Conservation (phyloP, 2,888 invertebrate species). For the Pegoplata infirma region DNA sequence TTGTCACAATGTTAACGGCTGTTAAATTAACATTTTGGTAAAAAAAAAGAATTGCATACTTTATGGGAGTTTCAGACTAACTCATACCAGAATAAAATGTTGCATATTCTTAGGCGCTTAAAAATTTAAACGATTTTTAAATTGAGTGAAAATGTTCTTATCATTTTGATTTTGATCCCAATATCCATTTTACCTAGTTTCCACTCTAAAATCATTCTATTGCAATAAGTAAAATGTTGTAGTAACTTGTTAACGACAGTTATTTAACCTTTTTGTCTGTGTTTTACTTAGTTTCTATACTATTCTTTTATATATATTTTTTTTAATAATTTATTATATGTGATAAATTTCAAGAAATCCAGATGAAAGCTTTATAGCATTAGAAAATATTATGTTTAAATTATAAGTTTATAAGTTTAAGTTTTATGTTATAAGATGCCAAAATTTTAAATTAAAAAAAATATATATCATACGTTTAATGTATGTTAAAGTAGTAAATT, state of each 20-base stretch:
- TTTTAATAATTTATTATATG: not conserved
- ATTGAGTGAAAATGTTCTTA: no score
- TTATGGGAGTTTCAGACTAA: no score
- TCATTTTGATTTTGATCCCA: no score
- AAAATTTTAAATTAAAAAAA: not conserved
- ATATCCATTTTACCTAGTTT: not conserved
- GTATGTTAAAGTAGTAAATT: no score
- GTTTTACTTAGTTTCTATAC: not conserved
- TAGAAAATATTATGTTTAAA: not conserved
- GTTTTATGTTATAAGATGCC: not conserved
- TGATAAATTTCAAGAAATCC: not conserved
- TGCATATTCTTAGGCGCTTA: no score
- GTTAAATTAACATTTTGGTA: no score
- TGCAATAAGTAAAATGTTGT: not conserved
- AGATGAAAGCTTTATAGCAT: not conserved
- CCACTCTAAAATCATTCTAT: not conserved
- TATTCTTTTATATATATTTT: not conserved
- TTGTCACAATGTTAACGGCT: no score
- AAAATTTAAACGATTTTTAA: no score
- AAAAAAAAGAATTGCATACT: no score
- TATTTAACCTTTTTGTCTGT: not conserved
- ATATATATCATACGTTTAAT: not conserved
- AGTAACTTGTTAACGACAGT: not conserved
- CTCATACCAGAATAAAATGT: no score
- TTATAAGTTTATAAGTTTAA: not conserved